Evolutionary conservation across 1,140 invertebrate species (phyloP).

Genomic region (Calycopis cecrops): DNA sequence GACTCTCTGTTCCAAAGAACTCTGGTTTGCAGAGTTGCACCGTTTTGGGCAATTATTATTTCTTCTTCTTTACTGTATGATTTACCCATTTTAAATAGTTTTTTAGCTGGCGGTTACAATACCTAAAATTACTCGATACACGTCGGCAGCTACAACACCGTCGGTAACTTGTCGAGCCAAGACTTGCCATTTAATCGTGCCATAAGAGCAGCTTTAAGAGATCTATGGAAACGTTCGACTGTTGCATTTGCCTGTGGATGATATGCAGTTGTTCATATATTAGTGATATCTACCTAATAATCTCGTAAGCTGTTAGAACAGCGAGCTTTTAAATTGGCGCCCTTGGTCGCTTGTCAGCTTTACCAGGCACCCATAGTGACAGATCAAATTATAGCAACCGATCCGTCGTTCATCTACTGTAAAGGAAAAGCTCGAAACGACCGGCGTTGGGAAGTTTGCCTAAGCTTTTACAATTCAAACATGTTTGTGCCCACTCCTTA

Average conservation of each 20-base stretch:
- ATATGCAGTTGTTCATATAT: constrained; percentile 1
- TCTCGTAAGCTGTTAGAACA: not conserved
- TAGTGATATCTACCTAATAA: not conserved
- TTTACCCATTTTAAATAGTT: not conserved
- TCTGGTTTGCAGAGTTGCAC: constrained; percentile 13
- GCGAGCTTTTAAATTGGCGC: not conserved
- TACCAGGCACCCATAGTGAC: constrained; percentile 36
- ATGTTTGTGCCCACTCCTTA: not conserved
- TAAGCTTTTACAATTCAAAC: not conserved
- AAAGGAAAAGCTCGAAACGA: constrained; percentile 41
- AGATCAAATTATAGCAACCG: constrained; percentile 35
- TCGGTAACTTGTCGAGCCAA: no score
- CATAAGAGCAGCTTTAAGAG: constrained; percentile 40
- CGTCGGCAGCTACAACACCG: not conserved
- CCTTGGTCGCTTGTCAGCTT: constrained; percentile 28
- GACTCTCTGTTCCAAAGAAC: no score
- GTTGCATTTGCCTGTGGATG: constrained; percentile 27
- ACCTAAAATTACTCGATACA: not conserved
- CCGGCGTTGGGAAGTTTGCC: not conserved
- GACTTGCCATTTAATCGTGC: no score
- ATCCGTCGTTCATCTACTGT: constrained; percentile 48
- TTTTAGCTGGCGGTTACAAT: not conserved
- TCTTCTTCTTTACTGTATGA: constrained; percentile 14
- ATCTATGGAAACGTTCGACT: constrained; percentile 52
- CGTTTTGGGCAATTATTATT: constrained; percentile 15